These are phyloP conservation scores for Keiferia lycopersicella DNA, from an alignment of 2,888 invertebrate genomes.

Conservation along the genomic window DNA sequence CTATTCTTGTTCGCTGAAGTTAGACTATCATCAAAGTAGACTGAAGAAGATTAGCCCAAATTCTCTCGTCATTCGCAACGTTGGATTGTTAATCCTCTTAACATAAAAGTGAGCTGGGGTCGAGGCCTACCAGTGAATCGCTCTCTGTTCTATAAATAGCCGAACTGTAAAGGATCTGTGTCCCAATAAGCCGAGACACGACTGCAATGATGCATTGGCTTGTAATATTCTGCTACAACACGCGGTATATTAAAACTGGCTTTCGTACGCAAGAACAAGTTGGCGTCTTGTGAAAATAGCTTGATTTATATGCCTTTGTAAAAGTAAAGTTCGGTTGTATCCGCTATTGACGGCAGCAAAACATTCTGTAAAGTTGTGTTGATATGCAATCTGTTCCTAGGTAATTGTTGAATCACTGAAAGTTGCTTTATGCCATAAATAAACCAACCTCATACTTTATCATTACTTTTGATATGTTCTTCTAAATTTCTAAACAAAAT, in stretches of 20 bases:
- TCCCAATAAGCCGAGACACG: conserved; percentile 46
- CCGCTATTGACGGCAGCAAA: conserved; percentile 13
- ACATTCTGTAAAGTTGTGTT: background rate
- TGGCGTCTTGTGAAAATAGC: background rate
- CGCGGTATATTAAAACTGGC: conserved; percentile 16
- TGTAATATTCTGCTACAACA: conserved; percentile 25
- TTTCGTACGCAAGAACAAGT: conserved; percentile 14
- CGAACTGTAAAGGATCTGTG: conserved; percentile 46
- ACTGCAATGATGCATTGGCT: conserved; percentile 32
- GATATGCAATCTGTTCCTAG: too few relatives aligned
- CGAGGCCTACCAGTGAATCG: conserved; percentile 51
- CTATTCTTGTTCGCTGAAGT: conserved; percentile 39
- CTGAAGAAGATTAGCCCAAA: conserved; percentile 58
- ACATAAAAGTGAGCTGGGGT: conserved; percentile 47
- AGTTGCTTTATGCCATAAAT: too few relatives aligned
- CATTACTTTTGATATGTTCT: background rate
- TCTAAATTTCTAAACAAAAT: background rate
- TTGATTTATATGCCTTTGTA: background rate
- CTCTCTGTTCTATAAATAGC: conserved; percentile 51
- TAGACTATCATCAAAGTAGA: background rate
- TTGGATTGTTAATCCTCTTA: conserved; percentile 54
- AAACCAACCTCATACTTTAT: too few relatives aligned
- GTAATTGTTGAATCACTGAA: too few relatives aligned
- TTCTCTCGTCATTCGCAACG: conserved; percentile 48
- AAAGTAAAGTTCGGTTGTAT: conserved; percentile 9